Base-by-base conservation (phyloP, 37 sponge, comb jelly and placozoan species). In the Dysidea cf. avara region DNA sequence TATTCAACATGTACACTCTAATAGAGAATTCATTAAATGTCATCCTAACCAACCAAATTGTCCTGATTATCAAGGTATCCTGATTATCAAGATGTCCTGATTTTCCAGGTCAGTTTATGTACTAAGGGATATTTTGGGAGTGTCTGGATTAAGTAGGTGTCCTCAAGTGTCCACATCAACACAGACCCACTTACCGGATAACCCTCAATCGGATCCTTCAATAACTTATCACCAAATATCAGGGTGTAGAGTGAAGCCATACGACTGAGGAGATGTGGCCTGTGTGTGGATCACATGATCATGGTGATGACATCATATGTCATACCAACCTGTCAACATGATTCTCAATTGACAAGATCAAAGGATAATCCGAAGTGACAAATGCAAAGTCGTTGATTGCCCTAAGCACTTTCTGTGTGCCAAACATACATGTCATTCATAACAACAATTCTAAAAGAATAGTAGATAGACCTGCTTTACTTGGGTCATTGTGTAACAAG, bases 261-360 rank as follows among this genome's bases (percentile, higher is more conserved):
- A 16, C 35, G 31, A 34, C 24, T 26, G 16, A 64, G 66, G 35
- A 64, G 66, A 16, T 34, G 35, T 18, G 66, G 18, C 22, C 39
- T 36, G 24, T 14, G 31, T 33, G 36, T 37, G n/a, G n/a, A n/a
- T n/a, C n/a, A n/a, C n/a, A n/a, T n/a, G n/a, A n/a, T n/a, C n/a
- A n/a, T n/a, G n/a, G n/a, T n/a, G n/a, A n/a, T n/a, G n/a, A n/a
- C n/a, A n/a, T n/a, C n/a, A n/a, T n/a, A n/a, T n/a, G n/a, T n/a
- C n/a, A n/a, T n/a, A n/a, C n/a, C n/a, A n/a, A n/a, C n/a, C n/a
- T n/a, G n/a, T n/a, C n/a, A n/a, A n/a, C n/a, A 20, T 87, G 88
- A 47, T 87, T 87, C 53, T 87, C 88, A 39, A 87, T 72, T 0
- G 83, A 84, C 20, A 87, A 56, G 39, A 87, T 87, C 38, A 87